Evolutionary conservation across 2,888 invertebrate genomes (phyloP), one percentile per base, ranked within the genome.

Genomic region (Pandemis cinnamomeana): DNA sequence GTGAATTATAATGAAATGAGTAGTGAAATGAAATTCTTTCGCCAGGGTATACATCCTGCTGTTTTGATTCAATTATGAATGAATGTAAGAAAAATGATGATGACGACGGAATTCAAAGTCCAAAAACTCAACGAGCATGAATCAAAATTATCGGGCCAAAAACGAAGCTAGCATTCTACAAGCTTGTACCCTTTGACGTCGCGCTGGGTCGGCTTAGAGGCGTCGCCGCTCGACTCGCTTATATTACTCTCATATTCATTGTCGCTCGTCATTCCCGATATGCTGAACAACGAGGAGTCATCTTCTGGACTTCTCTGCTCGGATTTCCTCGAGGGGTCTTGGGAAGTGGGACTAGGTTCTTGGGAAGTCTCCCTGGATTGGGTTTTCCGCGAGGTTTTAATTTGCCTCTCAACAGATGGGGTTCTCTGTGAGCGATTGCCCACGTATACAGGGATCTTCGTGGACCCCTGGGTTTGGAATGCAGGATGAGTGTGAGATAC

Each of bases 391-490:
- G 86, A 87, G 75, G 83, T 81, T 84, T 90, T 91, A 77, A 85
- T 78, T 69, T 85, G 86, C 80, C 90, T 85, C 78, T 93, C 93
- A 72, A 86, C 86, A 69, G 95, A 95, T 73, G 95, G 94, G 77
- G 95, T 93, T 84, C 95, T 93, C 84, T 95, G 95, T 79, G 95
- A 95, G 80, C 95, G 95, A 82, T 92, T 86, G 81, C 96, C 96
- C 83, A 96, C 95, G 90, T 96, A 96, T 77, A 96, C 95, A 79
- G 96, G 97, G 87, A 96, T 97, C 95, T 96, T 96, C 85, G 96
- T 96, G 86, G 96, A 96, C 78, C 95, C 95, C 89, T 95, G 95
- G 82, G 94, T 95, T 88, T 95, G 94, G 90, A 93, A 93, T 88
- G 92, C 93, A 77, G 94, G 92, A 90, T 95, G 95, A 89, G 92